These are phyloP conservation scores for Melospiza georgiana DNA, from an alignment of 2,113 vertebrate species.

Conservation along the genomic window DNA sequence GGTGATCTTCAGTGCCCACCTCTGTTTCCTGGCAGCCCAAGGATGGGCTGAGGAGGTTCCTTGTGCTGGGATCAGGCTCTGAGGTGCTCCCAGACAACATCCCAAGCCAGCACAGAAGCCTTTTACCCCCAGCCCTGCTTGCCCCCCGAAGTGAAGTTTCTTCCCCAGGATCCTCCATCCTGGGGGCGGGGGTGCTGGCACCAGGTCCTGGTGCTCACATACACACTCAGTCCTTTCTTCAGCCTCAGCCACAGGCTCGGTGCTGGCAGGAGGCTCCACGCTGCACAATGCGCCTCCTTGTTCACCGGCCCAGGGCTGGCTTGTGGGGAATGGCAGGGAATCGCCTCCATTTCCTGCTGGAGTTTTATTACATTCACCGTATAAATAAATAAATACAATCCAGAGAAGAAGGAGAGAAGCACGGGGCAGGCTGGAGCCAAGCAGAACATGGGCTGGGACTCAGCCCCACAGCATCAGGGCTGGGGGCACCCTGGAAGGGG, in stretches of 20 bases:
- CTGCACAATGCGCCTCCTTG: conserved; percentile 65
- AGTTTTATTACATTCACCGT: conserved; percentile 69
- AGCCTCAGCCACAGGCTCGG: not conserved
- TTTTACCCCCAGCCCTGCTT: not conserved
- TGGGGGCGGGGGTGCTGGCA: accelerated
- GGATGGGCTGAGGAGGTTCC: not conserved
- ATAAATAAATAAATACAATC: conserved; percentile 70
- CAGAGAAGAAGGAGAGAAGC: conserved; percentile 15
- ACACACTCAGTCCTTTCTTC: conserved; percentile 41
- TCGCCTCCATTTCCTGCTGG: conserved; percentile 70
- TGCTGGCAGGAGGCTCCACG: conserved; percentile 15
- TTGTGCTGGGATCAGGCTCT: not conserved
- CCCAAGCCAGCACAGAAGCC: not conserved
- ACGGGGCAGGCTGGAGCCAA: not conserved
- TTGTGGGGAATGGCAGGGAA: conserved; percentile 65
- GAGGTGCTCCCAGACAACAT: not conserved
- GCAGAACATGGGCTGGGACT: not conserved
- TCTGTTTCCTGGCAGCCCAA: not conserved
- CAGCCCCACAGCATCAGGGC: accelerated
- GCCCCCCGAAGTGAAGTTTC: accelerated
- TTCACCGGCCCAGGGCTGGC: conserved; percentile 4
- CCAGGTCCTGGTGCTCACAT: not conserved
- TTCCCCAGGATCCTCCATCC: not conserved
- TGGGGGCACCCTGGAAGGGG: not conserved
- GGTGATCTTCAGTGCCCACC: not conserved